Evolutionary conservation across 2,113 vertebrate genomes (phyloP), one percentile per base, ranked within the genome.

Genomic region (Salvelinus fontinalis): DNA sequence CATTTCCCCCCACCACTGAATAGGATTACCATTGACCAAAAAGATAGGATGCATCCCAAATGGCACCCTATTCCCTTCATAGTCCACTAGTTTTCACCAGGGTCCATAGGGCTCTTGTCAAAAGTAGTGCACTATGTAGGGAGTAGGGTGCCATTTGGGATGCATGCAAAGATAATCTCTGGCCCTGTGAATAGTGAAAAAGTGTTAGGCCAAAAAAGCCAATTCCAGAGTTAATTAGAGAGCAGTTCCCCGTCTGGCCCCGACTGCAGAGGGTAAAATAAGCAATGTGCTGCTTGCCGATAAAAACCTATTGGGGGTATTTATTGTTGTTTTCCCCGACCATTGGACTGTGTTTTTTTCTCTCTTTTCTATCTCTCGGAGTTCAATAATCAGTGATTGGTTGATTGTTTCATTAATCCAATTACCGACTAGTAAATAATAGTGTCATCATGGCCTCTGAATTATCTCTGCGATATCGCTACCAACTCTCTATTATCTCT

Each of bases 221-320:
- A 88, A 90, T 90, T 91, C 83, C 82, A 82, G 75, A 88, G 87
- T 87, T 89, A 90, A 92, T 91, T 90, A 89, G 74, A 75, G 85
- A 83, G 86, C 2, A 74, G 80, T 83, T 85, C 86, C 84, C 77
- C n/a, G 7, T 22, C 59, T 62, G 59, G 51, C 59, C 59, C 18
- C 82, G 86, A 77, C 84, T 84, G 88, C 85, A 81, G 82, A 84
- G 75, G 74, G 81, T 80, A 71, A 77, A 84, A 87, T 86, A 87
- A 87, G 88, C 89, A 89, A 90, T 88, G 86, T 90, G 90, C 79
- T 79, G 71, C 81, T 81, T 39, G 31, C 84, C 67, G 89, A 91
- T 91, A 90, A 90, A 89, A 54, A 85, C 77, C 73, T 71, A 85
- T 80, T 89, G 78, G 86, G 78, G 78, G 70, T 73, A 70, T 84